A percentile compares a stretch with the other conserved stretches of the same genome.
These are phyloP conservation scores for Alsophila aescularia DNA, from an alignment of 2,888 invertebrate species.

Conservation along the genomic window DNA sequence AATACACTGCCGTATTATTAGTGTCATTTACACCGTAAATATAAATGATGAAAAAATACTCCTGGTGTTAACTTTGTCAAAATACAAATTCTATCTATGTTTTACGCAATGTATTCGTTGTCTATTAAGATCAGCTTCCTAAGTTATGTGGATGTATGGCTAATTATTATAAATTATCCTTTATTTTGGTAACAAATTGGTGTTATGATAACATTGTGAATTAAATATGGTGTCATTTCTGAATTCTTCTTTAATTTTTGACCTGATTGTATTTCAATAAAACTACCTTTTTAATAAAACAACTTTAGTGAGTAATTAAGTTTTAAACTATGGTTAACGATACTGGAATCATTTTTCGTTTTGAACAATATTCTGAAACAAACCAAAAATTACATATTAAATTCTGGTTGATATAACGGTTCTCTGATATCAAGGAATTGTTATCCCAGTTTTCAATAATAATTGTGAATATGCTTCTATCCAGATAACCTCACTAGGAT, in stretches of 20 bases:
- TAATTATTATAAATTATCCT: slow-evolving; percentile 78
- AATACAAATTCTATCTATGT: slow-evolving; percentile 27
- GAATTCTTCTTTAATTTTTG: slow-evolving; percentile 38
- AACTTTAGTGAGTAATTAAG: not conserved
- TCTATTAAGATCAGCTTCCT: slow-evolving; percentile 65
- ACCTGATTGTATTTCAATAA: not conserved
- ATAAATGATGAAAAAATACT: slow-evolving; percentile 61
- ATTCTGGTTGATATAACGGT: not conserved
- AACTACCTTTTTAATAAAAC: not conserved
- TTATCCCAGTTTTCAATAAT: no score
- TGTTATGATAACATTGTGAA: slow-evolving; percentile 82
- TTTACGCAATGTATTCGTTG: not conserved
- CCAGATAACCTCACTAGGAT: no score
- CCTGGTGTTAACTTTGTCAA: slow-evolving; percentile 50
- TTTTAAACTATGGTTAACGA: no score
- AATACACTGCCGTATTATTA: not conserved
- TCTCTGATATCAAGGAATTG: no score
- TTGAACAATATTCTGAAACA: slow-evolving; percentile 74
- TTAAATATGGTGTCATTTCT: slow-evolving; percentile 82
- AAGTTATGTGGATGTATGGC: slow-evolving; percentile 77
- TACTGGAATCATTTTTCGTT: slow-evolving; percentile 57
- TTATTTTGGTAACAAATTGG: slow-evolving; percentile 84
- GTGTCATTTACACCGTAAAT: not conserved
- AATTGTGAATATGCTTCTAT: no score
- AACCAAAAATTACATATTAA: slow-evolving; percentile 12